Percentiles rank a stretch among this genome's conserved stretches.
Conservation (phyloP, 2,113 vertebrate species). For the Scatophagus argus region DNA sequence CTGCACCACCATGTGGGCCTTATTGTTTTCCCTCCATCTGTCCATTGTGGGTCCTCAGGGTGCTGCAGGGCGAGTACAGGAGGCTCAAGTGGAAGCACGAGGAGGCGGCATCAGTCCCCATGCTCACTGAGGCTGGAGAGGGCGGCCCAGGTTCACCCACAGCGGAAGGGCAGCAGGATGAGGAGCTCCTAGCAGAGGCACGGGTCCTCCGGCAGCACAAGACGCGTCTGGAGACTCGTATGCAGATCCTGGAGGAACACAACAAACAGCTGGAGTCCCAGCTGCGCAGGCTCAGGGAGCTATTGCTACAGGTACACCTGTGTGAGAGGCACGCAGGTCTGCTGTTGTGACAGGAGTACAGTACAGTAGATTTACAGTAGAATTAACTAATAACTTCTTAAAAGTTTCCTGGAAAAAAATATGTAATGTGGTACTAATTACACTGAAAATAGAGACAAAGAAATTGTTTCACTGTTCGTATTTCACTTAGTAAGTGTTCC, state of each 20-base stretch:
- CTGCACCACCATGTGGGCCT: conserved; percentile 12
- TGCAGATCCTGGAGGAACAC: conserved; percentile 99
- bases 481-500: no score
- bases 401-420: no score
- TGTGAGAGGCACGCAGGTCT: background rate
- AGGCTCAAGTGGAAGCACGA: conserved; percentile 97
- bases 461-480: no score
- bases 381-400: no score
- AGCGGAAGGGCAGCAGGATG: conserved; percentile 82
- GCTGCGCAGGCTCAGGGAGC: conserved; percentile 91
- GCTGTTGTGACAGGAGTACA: background rate
- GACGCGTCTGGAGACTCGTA: conserved; percentile 96
- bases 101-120: conserved; percentile 89
- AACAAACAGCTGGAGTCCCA: conserved; percentile 98
- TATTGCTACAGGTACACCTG: conserved; percentile 92
- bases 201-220: conserved; percentile 97
- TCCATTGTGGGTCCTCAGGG: conserved; percentile 79
- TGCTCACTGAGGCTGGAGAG: conserved; percentile 85
- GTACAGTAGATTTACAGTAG: no score
- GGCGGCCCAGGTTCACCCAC: conserved; percentile 73
- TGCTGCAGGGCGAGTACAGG: conserved; percentile 95
- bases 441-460: background rate
- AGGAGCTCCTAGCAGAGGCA: conserved; percentile 95
- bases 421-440: no score
- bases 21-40: conserved; percentile 35